Evolutionary conservation across 2,888 invertebrate species (phyloP).

Genomic region (Nemurella pictetii): DNA sequence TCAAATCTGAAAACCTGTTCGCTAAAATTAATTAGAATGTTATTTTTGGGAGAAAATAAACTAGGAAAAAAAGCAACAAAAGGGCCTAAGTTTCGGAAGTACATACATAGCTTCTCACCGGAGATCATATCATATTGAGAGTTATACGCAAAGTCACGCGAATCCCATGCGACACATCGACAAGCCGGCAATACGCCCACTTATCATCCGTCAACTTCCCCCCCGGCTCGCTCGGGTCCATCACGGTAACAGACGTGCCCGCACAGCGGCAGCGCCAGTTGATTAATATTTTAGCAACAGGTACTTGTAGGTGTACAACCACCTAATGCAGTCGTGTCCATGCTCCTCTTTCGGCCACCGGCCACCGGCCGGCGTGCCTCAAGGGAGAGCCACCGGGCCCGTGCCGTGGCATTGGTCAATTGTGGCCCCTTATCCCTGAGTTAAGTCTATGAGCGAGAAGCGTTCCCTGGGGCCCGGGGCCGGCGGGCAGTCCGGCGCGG

Average conservation of each 20-base stretch:
- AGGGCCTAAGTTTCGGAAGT: too few relatives aligned
- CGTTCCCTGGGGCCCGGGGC: background rate
- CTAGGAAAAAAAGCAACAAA: too few relatives aligned
- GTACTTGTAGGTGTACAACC: background rate
- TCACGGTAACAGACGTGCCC: background rate
- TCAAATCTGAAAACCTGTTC: too few relatives aligned
- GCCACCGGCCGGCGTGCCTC: background rate
- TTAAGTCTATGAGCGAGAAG: background rate
- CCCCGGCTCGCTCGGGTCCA: background rate
- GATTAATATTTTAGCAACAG: background rate
- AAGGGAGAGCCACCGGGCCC: background rate
- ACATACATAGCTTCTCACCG: too few relatives aligned
- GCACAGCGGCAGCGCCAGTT: background rate
- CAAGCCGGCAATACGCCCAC: background rate
- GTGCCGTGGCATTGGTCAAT: background rate
- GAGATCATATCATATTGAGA: too few relatives aligned
- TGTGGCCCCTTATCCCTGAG: background rate
- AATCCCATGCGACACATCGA: background rate
- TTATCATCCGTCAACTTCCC: background rate
- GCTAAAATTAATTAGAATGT: too few relatives aligned
- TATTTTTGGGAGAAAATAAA: too few relatives aligned
- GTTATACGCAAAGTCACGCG: background rate
- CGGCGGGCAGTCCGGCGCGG: background rate
- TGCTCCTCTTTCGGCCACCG: background rate
- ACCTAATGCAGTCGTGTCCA: background rate